Percentiles rank a stretch among this genome's conserved stretches.
Evolutionary conservation across 2,797 vertebrate species (phyloP).

Genomic region (Numenius phaeopus): DNA sequence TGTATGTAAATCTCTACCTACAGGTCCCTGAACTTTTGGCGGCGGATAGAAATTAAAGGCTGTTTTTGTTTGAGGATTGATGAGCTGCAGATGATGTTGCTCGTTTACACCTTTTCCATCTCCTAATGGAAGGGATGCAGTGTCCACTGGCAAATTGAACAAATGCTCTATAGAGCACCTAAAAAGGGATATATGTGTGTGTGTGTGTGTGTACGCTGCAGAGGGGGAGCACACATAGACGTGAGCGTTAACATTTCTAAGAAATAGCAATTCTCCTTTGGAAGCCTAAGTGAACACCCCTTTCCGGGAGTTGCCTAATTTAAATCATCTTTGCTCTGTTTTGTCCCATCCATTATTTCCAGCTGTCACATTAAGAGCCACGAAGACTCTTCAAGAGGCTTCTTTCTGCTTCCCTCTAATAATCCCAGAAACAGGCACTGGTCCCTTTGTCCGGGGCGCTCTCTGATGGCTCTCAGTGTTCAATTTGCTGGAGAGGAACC

Average conservation of each 20-base stretch:
- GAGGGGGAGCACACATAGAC: neutral
- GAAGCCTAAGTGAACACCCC: neutral
- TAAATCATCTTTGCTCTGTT: conserved; percentile 39
- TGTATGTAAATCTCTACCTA: neutral
- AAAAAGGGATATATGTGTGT: neutral
- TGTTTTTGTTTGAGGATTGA: neutral
- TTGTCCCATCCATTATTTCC: conserved; percentile 19
- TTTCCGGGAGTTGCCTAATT: neutral
- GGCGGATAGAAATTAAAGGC: neutral
- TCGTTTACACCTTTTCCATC: neutral
- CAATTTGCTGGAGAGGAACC: conserved; percentile 18
- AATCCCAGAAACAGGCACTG: conserved; percentile 14
- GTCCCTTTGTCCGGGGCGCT: neutral
- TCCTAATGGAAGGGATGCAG: neutral
- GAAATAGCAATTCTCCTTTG: neutral
- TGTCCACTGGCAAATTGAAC: neutral
- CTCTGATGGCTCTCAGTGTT: conserved; percentile 2
- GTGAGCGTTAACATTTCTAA: neutral
- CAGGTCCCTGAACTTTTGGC: neutral
- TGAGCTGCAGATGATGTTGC: neutral
- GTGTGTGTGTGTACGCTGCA: neutral
- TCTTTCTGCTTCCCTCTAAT: conserved; percentile 47
- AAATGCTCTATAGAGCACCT: neutral
- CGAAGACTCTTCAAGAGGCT: conserved; percentile 4
- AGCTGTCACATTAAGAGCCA: conserved; percentile 38